Evolutionary conservation across 2,797 vertebrate species (phyloP).

Genomic region (Rhadinocentrus ornatus): DNA sequence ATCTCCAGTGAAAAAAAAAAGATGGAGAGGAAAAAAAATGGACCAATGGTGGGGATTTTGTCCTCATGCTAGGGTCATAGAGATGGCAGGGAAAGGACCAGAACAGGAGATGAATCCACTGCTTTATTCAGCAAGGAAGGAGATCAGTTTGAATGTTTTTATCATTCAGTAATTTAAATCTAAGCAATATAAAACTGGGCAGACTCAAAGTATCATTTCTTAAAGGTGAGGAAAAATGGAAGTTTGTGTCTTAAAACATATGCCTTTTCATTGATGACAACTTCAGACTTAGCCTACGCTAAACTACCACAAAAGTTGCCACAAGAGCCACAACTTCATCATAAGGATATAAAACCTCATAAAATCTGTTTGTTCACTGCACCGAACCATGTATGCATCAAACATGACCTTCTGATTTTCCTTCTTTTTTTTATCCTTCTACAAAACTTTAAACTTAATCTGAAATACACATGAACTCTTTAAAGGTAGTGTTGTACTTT

Average conservation of each 20-base stretch:
- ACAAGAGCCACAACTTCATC: too few species aligned
- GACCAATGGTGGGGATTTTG: slow-evolving; percentile 12
- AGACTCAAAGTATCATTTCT: background rate
- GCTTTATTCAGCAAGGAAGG: slow-evolving; percentile 5
- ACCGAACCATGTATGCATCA: background rate
- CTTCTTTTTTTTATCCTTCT: too few species aligned
- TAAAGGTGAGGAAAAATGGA: background rate
- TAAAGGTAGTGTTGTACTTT: background rate
- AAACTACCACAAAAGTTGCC: background rate
- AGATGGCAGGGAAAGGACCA: slow-evolving; percentile 11
- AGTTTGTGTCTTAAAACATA: background rate
- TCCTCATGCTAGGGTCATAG: slow-evolving; percentile 9
- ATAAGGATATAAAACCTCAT: background rate
- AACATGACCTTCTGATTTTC: too few species aligned
- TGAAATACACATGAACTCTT: background rate
- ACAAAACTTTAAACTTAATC: background rate
- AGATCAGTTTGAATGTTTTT: slow-evolving; percentile 16
- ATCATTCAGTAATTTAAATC: slow-evolving; percentile 25
- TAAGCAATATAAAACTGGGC: background rate
- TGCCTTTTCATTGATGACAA: background rate
- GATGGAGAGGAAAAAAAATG: slow-evolving; percentile 1
- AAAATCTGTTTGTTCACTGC: background rate
- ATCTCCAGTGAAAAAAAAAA: slow-evolving; percentile 28
- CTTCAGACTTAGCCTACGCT: background rate
- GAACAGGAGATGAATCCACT: background rate